phyloP scores from a whole-genome alignment of 2,888 invertebrate species.

The Leptura quadrifasciata region DNA sequence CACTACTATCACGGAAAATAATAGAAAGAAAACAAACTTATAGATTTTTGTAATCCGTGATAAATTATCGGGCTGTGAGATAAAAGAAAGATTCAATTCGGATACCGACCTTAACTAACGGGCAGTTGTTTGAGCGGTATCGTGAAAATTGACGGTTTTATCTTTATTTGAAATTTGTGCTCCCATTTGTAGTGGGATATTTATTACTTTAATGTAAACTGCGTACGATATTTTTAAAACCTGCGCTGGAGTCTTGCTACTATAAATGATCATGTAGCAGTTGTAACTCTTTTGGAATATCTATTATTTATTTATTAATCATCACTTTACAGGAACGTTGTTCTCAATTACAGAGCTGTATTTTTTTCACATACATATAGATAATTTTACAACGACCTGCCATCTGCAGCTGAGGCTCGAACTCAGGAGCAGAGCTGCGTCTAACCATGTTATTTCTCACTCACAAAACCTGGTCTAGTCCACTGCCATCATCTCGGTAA shows the following conservation, averaged over 20 bases:
- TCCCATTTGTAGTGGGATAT: neutral
- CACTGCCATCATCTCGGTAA: no score
- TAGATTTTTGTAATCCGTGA: constrained; percentile 9
- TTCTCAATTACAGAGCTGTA: no score
- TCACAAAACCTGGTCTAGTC: no score
- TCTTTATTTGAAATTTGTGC: neutral
- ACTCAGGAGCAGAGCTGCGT: no score
- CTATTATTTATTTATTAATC: no score
- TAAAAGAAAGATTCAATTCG: constrained; percentile 6
- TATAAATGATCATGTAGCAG: no score
- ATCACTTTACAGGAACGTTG: no score
- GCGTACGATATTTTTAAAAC: neutral
- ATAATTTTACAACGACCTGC: no score
- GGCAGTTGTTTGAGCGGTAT: neutral
- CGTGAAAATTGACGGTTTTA: neutral
- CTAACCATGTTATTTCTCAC: no score
- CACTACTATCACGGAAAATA: neutral
- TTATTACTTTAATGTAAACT: neutral
- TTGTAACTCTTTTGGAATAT: no score
- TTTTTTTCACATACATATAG: no score
- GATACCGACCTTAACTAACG: neutral
- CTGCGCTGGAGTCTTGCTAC: neutral
- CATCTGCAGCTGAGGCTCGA: no score
- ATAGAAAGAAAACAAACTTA: constrained; percentile 15
- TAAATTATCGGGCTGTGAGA: neutral